phyloP scores from a whole-genome alignment of 2,113 vertebrate species.

The Heptranchias perlo region DNA sequence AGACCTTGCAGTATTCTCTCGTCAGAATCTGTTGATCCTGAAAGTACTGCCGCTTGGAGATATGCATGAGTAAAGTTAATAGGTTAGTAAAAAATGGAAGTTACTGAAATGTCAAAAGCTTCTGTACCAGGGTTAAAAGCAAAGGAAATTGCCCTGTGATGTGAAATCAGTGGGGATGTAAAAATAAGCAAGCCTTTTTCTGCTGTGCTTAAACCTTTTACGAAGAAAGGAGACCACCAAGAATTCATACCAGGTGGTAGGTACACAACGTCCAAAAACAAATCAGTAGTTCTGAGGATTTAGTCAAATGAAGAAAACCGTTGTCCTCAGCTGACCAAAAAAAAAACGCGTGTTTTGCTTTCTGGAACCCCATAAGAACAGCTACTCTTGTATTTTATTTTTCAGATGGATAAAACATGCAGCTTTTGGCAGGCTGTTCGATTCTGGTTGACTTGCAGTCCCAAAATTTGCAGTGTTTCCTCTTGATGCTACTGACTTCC shows the following conservation, averaged over 20 bases:
- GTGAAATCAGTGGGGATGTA: slow-evolving; percentile 14
- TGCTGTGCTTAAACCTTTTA: not conserved
- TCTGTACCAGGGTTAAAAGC: not conserved
- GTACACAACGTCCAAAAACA: not conserved
- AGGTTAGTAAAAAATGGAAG: not conserved
- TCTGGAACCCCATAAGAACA: not conserved
- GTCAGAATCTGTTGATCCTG: not conserved
- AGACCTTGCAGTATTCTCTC: not conserved
- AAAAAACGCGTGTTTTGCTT: not conserved
- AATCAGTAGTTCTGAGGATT: not conserved
- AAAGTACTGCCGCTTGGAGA: not conserved
- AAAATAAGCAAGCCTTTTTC: slow-evolving; percentile 20
- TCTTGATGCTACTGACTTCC: not conserved
- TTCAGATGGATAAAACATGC: not conserved
- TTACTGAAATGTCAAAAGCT: not conserved
- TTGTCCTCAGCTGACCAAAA: not conserved
- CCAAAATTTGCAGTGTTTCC: not conserved
- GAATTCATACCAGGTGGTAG: not conserved
- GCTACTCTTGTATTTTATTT: not conserved
- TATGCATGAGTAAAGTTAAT: slow-evolving; percentile 8
- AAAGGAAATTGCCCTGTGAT: not conserved
- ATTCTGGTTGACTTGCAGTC: slow-evolving; percentile 12
- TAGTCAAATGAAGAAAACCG: not conserved
- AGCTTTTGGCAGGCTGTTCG: slow-evolving; percentile 8
- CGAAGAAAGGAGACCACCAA: slow-evolving; percentile 9